Conservation (phyloP, 2,888 invertebrate genomes). For the Eurytoma californica region DNA sequence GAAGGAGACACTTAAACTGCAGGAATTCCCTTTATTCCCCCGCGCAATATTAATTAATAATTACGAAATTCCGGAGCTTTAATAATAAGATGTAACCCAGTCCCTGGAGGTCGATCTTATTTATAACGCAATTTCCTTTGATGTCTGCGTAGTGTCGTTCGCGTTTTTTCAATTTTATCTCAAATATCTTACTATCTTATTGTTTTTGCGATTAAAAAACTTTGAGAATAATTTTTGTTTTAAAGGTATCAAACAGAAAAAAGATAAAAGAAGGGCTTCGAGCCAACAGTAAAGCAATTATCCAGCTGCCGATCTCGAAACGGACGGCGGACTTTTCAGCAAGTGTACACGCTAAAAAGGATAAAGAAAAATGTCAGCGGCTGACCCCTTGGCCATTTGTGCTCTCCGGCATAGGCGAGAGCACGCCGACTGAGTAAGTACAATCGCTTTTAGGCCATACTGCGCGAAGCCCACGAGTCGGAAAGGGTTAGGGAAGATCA, state of each 20-base stretch:
- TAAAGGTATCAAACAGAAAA: neutral
- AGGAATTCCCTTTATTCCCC: slow-evolving; percentile 51
- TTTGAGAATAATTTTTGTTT: neutral
- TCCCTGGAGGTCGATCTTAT: slow-evolving; percentile 15
- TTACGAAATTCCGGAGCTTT: slow-evolving; percentile 38
- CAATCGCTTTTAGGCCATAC: slow-evolving; percentile 71
- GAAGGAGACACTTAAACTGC: slow-evolving; percentile 31
- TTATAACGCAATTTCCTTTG: slow-evolving; percentile 23
- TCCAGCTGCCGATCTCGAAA: neutral
- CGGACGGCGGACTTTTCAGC: slow-evolving; percentile 1
- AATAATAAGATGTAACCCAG: slow-evolving; percentile 33
- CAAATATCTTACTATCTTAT: too few relatives aligned
- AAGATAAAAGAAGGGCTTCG: too few relatives aligned
- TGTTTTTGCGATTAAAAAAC: neutral
- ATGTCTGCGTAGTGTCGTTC: too few relatives aligned
- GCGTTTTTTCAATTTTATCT: too few relatives aligned
- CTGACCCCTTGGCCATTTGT: slow-evolving; percentile 62
- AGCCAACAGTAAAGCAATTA: too few relatives aligned
- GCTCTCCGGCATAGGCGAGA: slow-evolving; percentile 61
- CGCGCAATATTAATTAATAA: slow-evolving; percentile 58
- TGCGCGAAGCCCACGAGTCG: slow-evolving; percentile 63
- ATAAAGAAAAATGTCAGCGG: slow-evolving; percentile 52
- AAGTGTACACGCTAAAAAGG: slow-evolving; percentile 6
- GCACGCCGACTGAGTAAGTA: slow-evolving; percentile 70
- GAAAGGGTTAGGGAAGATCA: slow-evolving; percentile 74